Evolutionary conservation across 2,888 invertebrate genomes (phyloP).

Genomic region (Caenorhabditis wallacei): DNA sequence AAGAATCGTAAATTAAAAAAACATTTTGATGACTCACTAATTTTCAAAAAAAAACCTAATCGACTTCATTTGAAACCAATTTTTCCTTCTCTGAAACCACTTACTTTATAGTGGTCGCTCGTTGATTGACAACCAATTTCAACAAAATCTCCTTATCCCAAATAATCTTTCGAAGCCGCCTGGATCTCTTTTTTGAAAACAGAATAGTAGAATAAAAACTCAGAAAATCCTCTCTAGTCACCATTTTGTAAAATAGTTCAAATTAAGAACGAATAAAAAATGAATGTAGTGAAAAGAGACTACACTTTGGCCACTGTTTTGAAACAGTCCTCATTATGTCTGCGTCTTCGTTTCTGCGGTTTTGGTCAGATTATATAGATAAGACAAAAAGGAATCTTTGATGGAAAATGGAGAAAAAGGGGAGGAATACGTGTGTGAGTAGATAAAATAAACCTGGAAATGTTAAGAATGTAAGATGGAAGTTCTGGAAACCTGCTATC

Average conservation of each 20-base stretch:
- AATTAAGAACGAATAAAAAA: not conserved
- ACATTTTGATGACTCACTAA: too few species aligned
- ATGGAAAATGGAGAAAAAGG: not conserved
- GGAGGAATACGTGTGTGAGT: too few species aligned
- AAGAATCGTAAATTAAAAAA: too few species aligned
- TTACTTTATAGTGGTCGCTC: conserved; percentile 18
- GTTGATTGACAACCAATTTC: conserved; percentile 28
- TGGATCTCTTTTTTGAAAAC: conserved; percentile 19
- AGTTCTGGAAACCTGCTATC: too few species aligned
- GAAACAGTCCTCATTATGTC: conserved; percentile 2
- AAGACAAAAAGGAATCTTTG: not conserved
- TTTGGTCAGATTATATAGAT: conserved; percentile 23
- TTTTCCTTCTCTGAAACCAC: conserved; percentile 3
- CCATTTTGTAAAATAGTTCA: too few species aligned
- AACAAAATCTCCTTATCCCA: conserved; percentile 11
- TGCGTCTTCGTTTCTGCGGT: conserved; percentile 41
- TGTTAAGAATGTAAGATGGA: too few species aligned
- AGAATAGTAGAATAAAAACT: conserved; percentile 29
- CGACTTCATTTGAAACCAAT: too few species aligned
- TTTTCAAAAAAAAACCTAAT: too few species aligned
- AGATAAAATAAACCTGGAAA: too few species aligned
- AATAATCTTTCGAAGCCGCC: conserved; percentile 25
- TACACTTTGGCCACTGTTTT: conserved; percentile 62
- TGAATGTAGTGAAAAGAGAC: conserved; percentile 11
- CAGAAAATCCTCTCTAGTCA: conserved; percentile 24